A percentile compares a stretch with the other conserved stretches of the same genome.
phyloP scores from a whole-genome alignment of 2,888 invertebrate genomes.

The Malachius bipustulatus region DNA sequence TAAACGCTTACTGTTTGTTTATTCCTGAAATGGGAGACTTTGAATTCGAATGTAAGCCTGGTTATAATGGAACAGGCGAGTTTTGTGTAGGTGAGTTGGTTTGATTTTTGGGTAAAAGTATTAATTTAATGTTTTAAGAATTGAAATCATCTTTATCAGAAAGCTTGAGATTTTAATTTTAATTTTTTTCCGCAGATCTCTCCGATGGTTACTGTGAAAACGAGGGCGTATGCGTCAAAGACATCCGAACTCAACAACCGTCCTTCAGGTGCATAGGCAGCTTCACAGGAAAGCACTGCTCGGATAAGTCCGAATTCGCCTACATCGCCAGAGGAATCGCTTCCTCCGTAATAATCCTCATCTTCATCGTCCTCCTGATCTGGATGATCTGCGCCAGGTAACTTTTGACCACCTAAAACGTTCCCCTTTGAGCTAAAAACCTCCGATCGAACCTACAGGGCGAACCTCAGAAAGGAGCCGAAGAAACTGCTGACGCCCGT shows the following conservation, averaged over 20 bases:
- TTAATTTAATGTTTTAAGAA: too few species aligned
- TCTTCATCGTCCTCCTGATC: constrained; percentile 81
- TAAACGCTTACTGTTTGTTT: constrained; percentile 76
- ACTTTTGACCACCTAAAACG: constrained; percentile 8
- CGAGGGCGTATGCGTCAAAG: constrained; percentile 78
- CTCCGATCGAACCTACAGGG: constrained; percentile 48
- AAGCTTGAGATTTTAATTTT: too few species aligned
- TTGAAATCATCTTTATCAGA: too few species aligned
- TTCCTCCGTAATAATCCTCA: constrained; percentile 85
- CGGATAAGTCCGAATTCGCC: constrained; percentile 88
- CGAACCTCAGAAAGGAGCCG: constrained; percentile 79
- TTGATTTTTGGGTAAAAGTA: too few species aligned
- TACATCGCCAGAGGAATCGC: constrained; percentile 92
- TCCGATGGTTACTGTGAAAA: constrained; percentile 82
- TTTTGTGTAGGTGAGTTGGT: constrained; percentile 54
- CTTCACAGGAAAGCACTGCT: constrained; percentile 80
- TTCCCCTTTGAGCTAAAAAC: not conserved
- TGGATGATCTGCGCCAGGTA: constrained; percentile 96
- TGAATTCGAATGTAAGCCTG: constrained; percentile 86
- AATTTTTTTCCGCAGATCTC: constrained; percentile 46
- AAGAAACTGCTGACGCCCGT: constrained; percentile 84
- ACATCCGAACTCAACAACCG: constrained; percentile 69
- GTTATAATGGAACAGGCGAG: constrained; percentile 80
- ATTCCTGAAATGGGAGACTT: constrained; percentile 74
- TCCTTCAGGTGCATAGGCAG: constrained; percentile 85